Conservation (phyloP, 2,888 invertebrate genomes). For the Xanthia togata region DNA sequence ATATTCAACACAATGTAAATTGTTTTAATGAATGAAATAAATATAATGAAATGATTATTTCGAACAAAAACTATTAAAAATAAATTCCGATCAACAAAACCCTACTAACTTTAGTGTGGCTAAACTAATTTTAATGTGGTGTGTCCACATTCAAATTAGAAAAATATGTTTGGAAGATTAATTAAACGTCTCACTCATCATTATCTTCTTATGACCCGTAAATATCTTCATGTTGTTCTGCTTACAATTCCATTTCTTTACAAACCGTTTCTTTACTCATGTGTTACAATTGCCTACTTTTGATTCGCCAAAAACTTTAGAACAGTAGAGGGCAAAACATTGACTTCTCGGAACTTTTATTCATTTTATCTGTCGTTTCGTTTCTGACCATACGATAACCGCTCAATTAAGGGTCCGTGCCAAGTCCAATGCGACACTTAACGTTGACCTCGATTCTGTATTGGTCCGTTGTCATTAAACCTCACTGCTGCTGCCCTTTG, state of each 20-base stretch:
- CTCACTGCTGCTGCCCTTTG: slow-evolving; percentile 80
- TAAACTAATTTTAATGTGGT: too few species aligned
- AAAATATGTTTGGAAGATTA: not conserved
- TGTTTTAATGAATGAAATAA: too few species aligned
- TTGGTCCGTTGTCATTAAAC: slow-evolving; percentile 86
- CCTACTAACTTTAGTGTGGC: too few species aligned
- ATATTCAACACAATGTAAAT: too few species aligned
- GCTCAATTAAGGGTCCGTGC: slow-evolving; percentile 83
- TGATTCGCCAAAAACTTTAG: not conserved
- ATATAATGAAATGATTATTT: too few species aligned
- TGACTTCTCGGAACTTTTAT: slow-evolving; percentile 56
- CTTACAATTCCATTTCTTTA: not conserved
- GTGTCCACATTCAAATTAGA: not conserved
- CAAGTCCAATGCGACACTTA: slow-evolving; percentile 85
- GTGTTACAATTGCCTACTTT: not conserved
- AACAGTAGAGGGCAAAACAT: slow-evolving; percentile 14
- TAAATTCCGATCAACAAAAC: not conserved
- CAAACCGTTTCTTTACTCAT: not conserved
- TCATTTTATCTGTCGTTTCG: slow-evolving; percentile 61
- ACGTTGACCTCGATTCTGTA: slow-evolving; percentile 86
- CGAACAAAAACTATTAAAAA: not conserved
- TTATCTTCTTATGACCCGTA: not conserved
- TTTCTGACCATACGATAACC: slow-evolving; percentile 74
- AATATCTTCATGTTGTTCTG: not conserved
- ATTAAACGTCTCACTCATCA: not conserved